Evolutionary conservation across 2,888 invertebrate species (phyloP).

Genomic region (Oxystoma pomonae): DNA sequence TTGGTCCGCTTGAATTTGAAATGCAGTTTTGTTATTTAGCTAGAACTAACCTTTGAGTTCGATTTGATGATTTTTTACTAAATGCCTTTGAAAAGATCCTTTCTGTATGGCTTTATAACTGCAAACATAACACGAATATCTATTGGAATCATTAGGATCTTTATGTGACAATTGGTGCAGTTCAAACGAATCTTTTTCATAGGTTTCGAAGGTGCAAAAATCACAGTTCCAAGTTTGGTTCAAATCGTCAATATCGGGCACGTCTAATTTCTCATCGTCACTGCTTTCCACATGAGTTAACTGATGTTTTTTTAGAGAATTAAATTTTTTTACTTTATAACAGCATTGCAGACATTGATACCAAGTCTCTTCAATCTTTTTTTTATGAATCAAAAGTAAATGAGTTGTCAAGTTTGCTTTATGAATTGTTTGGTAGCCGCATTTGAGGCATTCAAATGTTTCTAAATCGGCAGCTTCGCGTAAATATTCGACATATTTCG

Average conservation of each 20-base stretch:
- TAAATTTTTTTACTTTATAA: neutral
- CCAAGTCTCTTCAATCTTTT: neutral
- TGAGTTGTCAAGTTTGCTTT: neutral
- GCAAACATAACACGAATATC: neutral
- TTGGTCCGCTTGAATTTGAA: too few relatives aligned
- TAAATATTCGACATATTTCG: neutral
- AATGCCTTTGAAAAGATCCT: neutral
- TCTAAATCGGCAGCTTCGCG: neutral
- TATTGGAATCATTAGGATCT: neutral
- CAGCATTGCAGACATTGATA: neutral
- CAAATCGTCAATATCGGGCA: neutral
- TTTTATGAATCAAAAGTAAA: neutral
- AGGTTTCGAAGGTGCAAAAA: neutral
- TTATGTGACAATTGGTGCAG: neutral
- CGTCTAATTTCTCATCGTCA: neutral
- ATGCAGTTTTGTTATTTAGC: too few relatives aligned
- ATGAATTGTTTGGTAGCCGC: neutral
- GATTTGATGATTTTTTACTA: neutral
- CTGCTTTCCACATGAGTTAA: neutral
- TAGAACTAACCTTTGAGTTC: neutral
- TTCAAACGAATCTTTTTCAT: neutral
- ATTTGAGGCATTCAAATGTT: neutral
- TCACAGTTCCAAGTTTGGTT: neutral
- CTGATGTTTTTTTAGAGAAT: neutral
- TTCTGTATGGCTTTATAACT: neutral